phyloP scores from a whole-genome alignment of 2,113 vertebrate genomes.

The Rattus rattus region DNA sequence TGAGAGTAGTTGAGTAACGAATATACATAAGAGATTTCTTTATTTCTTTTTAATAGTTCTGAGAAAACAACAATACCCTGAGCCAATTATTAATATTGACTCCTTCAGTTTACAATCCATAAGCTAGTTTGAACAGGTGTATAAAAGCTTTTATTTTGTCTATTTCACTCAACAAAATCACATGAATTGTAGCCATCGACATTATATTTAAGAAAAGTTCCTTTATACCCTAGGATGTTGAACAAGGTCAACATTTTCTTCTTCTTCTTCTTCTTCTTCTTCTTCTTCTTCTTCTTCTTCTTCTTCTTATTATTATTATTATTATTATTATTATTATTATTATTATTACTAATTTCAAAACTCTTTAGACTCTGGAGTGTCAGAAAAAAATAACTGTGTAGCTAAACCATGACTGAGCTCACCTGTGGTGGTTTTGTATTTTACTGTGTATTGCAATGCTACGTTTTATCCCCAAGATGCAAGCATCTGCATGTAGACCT shows the following conservation, averaged over 20 bases:
- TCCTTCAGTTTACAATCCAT: neutral
- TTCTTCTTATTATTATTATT: neutral
- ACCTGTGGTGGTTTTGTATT: too few relatives aligned
- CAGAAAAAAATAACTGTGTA: neutral
- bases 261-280: neutral
- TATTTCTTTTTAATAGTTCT: neutral
- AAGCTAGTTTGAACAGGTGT: neutral
- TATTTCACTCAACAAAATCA: neutral
- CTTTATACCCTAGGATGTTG: too few relatives aligned
- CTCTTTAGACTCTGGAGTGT: neutral
- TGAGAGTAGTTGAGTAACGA: neutral
- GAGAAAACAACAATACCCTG: neutral
- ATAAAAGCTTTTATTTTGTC: neutral
- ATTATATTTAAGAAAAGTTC: neutral
- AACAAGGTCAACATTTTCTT: neutral
- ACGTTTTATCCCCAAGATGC: too few relatives aligned
- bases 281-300: neutral
- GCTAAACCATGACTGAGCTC: too few relatives aligned
- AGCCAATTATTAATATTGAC: neutral
- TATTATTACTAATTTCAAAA: constrained; percentile 1
- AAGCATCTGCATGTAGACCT: too few relatives aligned
- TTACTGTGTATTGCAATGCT: too few relatives aligned
- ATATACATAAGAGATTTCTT: neutral
- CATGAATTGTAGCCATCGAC: neutral
- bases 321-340: neutral